Evolutionary conservation across 2,888 invertebrate genomes (phyloP).

Genomic region (Lasioglossum zephyrum): DNA sequence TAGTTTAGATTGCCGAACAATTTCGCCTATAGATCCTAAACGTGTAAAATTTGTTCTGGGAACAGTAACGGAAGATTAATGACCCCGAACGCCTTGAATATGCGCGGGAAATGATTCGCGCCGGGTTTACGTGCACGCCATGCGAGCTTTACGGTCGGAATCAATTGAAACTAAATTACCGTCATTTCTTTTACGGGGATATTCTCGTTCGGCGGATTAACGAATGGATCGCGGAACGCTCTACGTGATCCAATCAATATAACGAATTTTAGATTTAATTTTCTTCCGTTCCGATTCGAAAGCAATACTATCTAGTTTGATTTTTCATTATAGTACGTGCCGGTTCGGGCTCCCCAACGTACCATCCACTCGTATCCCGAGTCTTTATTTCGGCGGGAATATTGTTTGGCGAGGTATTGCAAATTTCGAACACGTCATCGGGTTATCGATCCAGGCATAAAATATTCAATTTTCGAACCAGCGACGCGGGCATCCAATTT

Average conservation of each 20-base stretch:
- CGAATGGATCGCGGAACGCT: background rate
- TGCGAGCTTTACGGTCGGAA: background rate
- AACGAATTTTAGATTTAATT: background rate
- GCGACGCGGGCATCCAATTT: constrained; percentile 34
- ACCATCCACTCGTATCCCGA: background rate
- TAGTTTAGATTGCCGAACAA: background rate
- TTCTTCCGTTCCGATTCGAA: background rate
- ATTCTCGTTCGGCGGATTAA: background rate
- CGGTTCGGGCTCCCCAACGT: background rate
- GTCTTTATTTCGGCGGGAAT: constrained; percentile 26
- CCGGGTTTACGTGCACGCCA: constrained; percentile 1
- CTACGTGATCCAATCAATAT: background rate
- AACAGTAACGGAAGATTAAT: background rate
- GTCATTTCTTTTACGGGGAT: background rate
- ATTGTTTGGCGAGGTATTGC: constrained; percentile 25
- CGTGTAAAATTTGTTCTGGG: background rate
- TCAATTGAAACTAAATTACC: background rate
- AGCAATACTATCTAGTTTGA: background rate
- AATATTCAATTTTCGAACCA: constrained; percentile 48
- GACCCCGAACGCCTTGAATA: background rate
- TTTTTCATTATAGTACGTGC: background rate
- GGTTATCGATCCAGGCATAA: constrained; percentile 42
- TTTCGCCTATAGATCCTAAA: background rate
- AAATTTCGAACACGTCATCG: constrained; percentile 41
- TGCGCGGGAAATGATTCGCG: background rate